These are phyloP conservation scores for Aptenodytes patagonicus DNA, from an alignment of 2,113 vertebrate species.

Conservation along the genomic window DNA sequence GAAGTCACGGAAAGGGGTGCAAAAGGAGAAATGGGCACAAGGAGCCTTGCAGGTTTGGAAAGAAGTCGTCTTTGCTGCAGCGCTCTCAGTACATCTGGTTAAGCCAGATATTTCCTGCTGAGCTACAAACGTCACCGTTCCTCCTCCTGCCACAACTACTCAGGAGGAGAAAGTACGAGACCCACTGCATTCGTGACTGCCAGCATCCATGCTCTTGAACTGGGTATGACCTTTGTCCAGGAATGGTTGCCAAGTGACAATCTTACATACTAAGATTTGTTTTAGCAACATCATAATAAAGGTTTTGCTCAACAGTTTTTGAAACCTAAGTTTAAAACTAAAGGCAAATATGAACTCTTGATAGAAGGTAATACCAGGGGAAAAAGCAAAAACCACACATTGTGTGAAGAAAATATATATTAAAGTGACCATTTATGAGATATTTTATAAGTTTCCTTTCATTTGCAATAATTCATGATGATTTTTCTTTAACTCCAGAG, in stretches of 20 bases:
- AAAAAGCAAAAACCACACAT: not conserved
- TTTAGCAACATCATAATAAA: constrained; percentile 31
- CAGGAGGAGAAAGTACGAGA: constrained; percentile 30
- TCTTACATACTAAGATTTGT: not conserved
- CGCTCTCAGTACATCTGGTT: not conserved
- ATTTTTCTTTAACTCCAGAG: not conserved
- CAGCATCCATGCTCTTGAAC: constrained; percentile 27
- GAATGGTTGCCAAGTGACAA: constrained; percentile 26
- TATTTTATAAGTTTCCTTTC: not conserved
- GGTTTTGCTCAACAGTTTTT: not conserved
- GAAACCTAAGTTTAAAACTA: not conserved
- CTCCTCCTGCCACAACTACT: constrained; percentile 31
- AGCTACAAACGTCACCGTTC: constrained; percentile 32
- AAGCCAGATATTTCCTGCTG: constrained; percentile 45
- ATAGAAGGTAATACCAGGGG: not conserved
- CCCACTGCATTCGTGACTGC: not conserved
- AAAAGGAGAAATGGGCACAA: not conserved
- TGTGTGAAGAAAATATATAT: rapidly evolving
- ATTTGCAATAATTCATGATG: not conserved
- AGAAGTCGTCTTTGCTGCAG: not conserved
- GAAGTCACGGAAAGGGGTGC: constrained; percentile 13
- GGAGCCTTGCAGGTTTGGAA: not conserved
- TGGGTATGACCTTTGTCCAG: not conserved
- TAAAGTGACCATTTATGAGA: not conserved
- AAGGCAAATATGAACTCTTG: not conserved